Conservation (phyloP, 2,888 invertebrate species). For the Dynastes grantii region DNA sequence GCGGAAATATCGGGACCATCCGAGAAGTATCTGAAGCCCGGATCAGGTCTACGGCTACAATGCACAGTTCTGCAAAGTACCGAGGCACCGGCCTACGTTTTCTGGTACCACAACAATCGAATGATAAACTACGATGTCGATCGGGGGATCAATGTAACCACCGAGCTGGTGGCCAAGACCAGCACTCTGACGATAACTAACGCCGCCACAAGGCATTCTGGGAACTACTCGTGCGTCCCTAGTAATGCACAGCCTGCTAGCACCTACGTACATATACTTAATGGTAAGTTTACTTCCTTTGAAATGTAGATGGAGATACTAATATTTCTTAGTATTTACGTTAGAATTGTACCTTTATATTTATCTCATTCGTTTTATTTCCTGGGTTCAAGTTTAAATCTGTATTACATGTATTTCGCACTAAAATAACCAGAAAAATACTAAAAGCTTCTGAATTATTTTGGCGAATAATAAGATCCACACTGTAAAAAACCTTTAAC, state of each 20-base stretch:
- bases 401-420: too few relatives aligned
- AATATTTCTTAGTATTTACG: too few relatives aligned
- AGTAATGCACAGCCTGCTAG: constrained; percentile 91
- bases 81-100: constrained; percentile 87
- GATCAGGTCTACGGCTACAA: constrained; percentile 86
- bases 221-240: constrained; percentile 91
- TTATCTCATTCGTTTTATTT: too few relatives aligned
- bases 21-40: constrained; percentile 90
- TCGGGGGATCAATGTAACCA: constrained; percentile 89
- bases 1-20: constrained; percentile 90
- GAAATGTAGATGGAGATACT: too few relatives aligned
- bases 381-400: too few relatives aligned
- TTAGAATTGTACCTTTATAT: too few relatives aligned
- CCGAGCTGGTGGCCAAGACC: constrained; percentile 81
- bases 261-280: constrained; percentile 91
- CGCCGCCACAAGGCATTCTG: constrained; percentile 82
- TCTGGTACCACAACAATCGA: constrained; percentile 91
- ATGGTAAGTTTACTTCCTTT: constrained; percentile 76
- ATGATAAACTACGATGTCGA: constrained; percentile 95
- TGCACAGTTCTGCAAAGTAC: constrained; percentile 89
- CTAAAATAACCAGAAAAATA: too few relatives aligned
- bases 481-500: too few relatives aligned
- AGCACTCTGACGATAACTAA: constrained; percentile 77
- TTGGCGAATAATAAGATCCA: too few relatives aligned
- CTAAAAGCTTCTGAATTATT: too few relatives aligned